phyloP scores from a whole-genome alignment of 2,888 invertebrate genomes.

The Thymelicus lineola region DNA sequence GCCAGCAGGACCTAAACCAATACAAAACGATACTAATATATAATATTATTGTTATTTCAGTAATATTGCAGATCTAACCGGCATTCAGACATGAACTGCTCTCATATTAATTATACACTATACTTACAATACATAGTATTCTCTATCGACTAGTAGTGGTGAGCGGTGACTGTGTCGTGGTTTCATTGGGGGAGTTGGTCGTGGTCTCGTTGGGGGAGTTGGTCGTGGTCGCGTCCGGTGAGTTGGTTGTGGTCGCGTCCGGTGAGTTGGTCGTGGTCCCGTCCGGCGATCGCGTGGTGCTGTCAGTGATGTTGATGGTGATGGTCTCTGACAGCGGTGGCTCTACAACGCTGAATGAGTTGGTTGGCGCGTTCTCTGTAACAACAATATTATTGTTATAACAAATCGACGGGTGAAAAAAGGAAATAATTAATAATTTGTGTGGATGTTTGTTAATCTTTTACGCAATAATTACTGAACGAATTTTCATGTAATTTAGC shows the following conservation, averaged over 20 bases:
- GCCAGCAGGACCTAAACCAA: too few species aligned
- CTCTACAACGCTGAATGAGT: slow-evolving; percentile 25
- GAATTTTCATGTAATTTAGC: too few species aligned
- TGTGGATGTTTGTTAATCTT: too few species aligned
- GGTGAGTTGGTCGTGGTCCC: not conserved
- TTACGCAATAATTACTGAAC: too few species aligned
- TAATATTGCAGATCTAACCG: not conserved
- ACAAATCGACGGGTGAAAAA: too few species aligned
- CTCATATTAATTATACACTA: not conserved
- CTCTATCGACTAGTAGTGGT: slow-evolving; percentile 1
- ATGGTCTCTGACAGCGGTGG: slow-evolving; percentile 41
- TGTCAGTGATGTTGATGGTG: slow-evolving; percentile 40
- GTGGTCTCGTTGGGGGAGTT: too few species aligned
- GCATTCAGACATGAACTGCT: not conserved
- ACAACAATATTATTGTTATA: not conserved
- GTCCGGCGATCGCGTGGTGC: not conserved
- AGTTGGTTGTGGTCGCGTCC: not conserved
- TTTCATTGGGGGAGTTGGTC: too few species aligned
- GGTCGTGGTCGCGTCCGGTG: not conserved
- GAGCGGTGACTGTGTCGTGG: not conserved
- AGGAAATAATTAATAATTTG: too few species aligned
- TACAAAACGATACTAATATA: too few species aligned
- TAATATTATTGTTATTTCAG: not conserved
- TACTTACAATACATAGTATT: not conserved
- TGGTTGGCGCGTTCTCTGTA: slow-evolving; percentile 36